Percentiles rank a stretch among this genome's conserved stretches.
Evolutionary conservation across 2,113 vertebrate species (phyloP).

Genomic region (Thalassoma bifasciatum): DNA sequence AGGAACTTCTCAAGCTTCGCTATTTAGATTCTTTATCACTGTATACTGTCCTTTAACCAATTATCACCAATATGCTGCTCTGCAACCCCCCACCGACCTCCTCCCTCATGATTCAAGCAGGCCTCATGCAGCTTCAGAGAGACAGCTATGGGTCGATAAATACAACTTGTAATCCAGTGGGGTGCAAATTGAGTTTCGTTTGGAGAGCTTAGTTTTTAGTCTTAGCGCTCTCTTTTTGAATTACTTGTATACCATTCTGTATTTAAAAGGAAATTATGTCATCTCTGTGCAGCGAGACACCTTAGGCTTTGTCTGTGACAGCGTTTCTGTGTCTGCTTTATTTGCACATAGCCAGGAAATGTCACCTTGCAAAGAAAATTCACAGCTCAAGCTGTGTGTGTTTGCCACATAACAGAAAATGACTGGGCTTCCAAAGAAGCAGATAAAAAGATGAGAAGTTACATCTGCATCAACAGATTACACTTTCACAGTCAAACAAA

Average conservation of each 20-base stretch:
- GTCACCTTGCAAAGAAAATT: slow-evolving; percentile 81
- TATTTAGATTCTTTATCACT: slow-evolving; percentile 76
- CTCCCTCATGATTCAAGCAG: slow-evolving; percentile 66
- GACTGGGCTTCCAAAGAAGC: slow-evolving; percentile 79
- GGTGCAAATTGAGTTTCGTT: slow-evolving; percentile 78
- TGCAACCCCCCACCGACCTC: slow-evolving; percentile 68
- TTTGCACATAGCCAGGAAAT: slow-evolving; percentile 79
- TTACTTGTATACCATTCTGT: not conserved
- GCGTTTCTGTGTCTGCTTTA: slow-evolving; percentile 68
- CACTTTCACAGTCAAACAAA: slow-evolving; percentile 49
- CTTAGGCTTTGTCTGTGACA: slow-evolving; percentile 64
- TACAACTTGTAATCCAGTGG: slow-evolving; percentile 64
- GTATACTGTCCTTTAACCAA: slow-evolving; percentile 80
- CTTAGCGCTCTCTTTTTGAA: not conserved
- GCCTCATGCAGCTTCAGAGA: slow-evolving; percentile 60
- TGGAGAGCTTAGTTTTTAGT: slow-evolving; percentile 7
- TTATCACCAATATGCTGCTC: slow-evolving; percentile 77
- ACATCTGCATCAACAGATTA: slow-evolving; percentile 75
- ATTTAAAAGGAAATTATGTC: slow-evolving; percentile 27
- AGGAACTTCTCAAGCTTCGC: slow-evolving; percentile 57
- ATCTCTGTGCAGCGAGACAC: slow-evolving; percentile 31
- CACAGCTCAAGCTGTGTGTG: slow-evolving; percentile 82
- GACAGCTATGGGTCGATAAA: slow-evolving; percentile 65
- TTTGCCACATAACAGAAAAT: slow-evolving; percentile 80
- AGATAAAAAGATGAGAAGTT: slow-evolving; percentile 74